Base-by-base conservation (phyloP, 2,113 vertebrate species). In the Maccullochella peelii region DNA sequence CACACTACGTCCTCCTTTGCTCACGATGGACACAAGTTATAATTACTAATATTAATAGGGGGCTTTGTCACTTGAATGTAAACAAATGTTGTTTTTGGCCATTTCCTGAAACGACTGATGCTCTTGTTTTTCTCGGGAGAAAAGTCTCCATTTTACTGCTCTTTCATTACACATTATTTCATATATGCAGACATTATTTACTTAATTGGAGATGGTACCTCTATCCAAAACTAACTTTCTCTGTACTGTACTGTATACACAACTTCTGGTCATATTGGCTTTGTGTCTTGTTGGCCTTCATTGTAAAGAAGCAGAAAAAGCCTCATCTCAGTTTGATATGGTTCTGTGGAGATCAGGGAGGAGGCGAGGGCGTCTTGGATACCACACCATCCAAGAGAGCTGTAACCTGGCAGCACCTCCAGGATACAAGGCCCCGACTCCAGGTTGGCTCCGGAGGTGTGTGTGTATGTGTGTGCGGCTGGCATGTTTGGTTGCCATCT, bases 401-500 rank as follows among this genome's bases (percentile, higher is more conserved):
- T 77, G 77, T 84, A 90, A 91, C 70, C 86, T 92, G 92, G 91
- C 88, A 92, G 68, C 79, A 88, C 68, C 84, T 89, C 84, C 80
- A 91, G 92, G 89, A 94, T 87, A 77, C 85, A 85, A 82, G 90
- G 84, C 83, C 89, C 62, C 79, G 87, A 86, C 86, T 89, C 88
- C 88, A 92, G 83, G 87, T 86, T 91, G 86, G 89, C 86, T 89
- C 79, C 42, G 58, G 49, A 80, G 77, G 72, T 54, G 40, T 69
- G 75, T 79, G 69, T 73, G 54, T 77, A 33, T 67, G 18, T 47
- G 36, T 81, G 77, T 71, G 57, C 63, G 27, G 70, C 81, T 95
- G 94, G 93, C 93, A 93, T 85, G 77, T 85, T 89, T 80, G 77
- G 50, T 74, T 54, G 85, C 94, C 95, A 95, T 95, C 95, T 95